A percentile compares a stretch with the other conserved stretches of the same genome.
phyloP scores from a whole-genome alignment of 2,888 invertebrate species.

The Clepsis dumicolana region DNA sequence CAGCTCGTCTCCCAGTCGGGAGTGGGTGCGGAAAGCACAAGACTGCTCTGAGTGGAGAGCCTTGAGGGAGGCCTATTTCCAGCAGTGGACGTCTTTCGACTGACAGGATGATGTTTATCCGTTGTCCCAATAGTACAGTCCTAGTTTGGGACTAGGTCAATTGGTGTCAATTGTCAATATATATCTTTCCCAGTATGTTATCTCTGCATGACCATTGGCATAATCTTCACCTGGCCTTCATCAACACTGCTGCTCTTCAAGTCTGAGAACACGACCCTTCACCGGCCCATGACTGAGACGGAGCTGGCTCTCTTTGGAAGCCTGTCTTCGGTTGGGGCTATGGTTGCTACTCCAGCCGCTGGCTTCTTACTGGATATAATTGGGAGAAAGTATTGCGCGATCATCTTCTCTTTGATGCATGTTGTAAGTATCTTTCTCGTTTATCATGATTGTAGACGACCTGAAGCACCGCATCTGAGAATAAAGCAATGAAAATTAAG shows the following conservation, averaged over 20 bases:
- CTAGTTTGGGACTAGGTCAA: too few species aligned
- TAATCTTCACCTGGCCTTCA: conserved; percentile 71
- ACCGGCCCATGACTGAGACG: conserved; percentile 64
- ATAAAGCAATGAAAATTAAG: too few species aligned
- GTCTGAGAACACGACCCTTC: conserved; percentile 64
- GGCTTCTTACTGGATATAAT: neutral
- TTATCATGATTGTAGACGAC: too few species aligned
- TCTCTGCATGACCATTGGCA: conserved; percentile 61
- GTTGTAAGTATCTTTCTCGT: neutral
- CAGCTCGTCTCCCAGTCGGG: too few species aligned
- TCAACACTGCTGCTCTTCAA: conserved; percentile 65
- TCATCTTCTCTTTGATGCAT: neutral
- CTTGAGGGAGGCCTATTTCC: too few species aligned
- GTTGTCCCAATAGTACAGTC: too few species aligned
- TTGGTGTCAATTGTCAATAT: neutral
- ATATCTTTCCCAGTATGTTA: conserved; percentile 59
- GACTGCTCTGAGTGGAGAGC: too few species aligned
- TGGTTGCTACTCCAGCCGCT: neutral
- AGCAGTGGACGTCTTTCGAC: too few species aligned
- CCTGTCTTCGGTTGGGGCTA: conserved; percentile 57
- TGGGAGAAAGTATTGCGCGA: neutral
- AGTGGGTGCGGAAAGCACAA: too few species aligned
- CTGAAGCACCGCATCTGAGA: too few species aligned
- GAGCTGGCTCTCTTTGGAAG: conserved; percentile 67
- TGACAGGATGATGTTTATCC: too few species aligned